Conservation (phyloP, 1,140 invertebrate genomes). For the Aphaenogaster floridana region DNA sequence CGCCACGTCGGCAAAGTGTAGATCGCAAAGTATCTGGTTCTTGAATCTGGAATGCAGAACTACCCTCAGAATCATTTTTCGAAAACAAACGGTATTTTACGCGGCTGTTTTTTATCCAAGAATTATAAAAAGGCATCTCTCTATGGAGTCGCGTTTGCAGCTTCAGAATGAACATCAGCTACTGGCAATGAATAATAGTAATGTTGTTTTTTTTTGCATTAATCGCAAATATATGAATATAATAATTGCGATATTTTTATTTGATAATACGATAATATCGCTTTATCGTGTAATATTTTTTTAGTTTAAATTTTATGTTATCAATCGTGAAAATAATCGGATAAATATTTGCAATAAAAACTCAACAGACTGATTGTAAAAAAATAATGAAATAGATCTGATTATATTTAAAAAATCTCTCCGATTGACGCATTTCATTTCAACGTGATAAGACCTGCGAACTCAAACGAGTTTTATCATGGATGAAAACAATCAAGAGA, state of each 20-base stretch:
- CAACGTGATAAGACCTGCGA: conserved; percentile 10
- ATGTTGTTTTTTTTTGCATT: not conserved
- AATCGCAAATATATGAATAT: not conserved
- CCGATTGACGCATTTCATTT: not conserved
- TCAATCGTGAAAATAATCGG: not conserved
- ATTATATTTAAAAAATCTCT: not conserved
- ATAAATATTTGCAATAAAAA: conserved; percentile 8
- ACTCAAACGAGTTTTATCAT: conserved; percentile 43
- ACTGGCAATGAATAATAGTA: not conserved
- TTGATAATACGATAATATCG: not conserved
- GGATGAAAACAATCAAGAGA: conserved; percentile 52
- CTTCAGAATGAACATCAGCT: not conserved
- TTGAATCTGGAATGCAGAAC: conserved; percentile 88
- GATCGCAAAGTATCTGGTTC: conserved; percentile 95
- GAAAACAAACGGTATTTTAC: not conserved
- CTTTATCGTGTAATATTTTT: not conserved
- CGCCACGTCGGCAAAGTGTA: conserved; percentile 97
- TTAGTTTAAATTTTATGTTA: not conserved
- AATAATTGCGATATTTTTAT: conserved; percentile 4
- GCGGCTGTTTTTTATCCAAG: not conserved
- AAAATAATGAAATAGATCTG: conserved; percentile 12
- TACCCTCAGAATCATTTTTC: not conserved
- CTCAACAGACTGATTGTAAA: too few species aligned
- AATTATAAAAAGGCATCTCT: not conserved
- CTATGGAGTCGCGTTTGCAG: not conserved